Evolutionary conservation across 1,140 invertebrate genomes (phyloP).

Genomic region (Drosophila paulistorum): DNA sequence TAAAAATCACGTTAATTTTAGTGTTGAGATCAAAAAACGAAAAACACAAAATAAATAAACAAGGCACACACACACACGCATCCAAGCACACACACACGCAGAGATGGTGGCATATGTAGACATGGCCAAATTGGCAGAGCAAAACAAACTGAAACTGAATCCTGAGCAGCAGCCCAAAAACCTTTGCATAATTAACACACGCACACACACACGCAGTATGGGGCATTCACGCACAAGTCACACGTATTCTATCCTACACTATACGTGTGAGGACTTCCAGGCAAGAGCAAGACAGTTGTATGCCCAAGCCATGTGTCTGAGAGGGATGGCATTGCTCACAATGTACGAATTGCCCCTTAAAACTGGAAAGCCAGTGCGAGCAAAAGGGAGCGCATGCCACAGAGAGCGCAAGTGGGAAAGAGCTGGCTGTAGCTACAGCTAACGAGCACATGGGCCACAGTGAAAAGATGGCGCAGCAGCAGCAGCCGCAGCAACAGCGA

Average conservation of each 20-base stretch:
- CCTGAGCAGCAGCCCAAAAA: constrained; percentile 29
- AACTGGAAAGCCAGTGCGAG: constrained; percentile 46
- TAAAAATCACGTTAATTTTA: constrained; percentile 42
- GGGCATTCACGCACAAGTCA: constrained; percentile 25
- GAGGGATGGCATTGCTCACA: constrained; percentile 20
- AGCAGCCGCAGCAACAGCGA: not conserved
- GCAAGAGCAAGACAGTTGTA: constrained; percentile 15
- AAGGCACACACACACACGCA: constrained; percentile 32
- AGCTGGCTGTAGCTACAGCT: constrained; percentile 23
- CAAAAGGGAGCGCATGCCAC: constrained; percentile 15
- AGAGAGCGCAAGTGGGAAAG: constrained; percentile 4
- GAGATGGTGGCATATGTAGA: constrained; percentile 27
- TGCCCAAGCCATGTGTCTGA: not conserved
- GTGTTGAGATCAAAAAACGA: not conserved
- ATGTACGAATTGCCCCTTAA: constrained; percentile 46
- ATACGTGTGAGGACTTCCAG: constrained; percentile 64
- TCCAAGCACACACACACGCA: not conserved
- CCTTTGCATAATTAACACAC: constrained; percentile 56
- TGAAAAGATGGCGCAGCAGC: constrained; percentile 65
- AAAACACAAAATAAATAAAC: not conserved
- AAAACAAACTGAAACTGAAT: constrained; percentile 71
- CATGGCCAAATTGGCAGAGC: constrained; percentile 67
- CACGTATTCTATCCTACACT: constrained; percentile 58
- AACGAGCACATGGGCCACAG: constrained; percentile 35
- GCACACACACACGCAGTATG: constrained; percentile 14